A percentile compares a stretch with the other conserved stretches of the same genome.
These are phyloP conservation scores for Drosophila melanosoma DNA, from an alignment of 2,888 invertebrate species.

Conservation along the genomic window DNA sequence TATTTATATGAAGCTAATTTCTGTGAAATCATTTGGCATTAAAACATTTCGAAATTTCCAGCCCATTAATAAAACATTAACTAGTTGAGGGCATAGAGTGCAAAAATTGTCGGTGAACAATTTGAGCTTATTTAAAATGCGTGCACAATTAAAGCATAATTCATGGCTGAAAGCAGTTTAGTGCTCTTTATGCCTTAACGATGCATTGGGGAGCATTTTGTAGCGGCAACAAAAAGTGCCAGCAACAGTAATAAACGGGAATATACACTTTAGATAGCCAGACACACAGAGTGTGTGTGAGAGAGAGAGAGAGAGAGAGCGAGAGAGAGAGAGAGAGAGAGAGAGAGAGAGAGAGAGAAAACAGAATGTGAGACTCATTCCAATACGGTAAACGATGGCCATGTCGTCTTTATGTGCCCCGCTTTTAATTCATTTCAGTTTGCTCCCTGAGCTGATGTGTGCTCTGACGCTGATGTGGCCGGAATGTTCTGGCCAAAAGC, in stretches of 20 bases:
- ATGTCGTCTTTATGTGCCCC: slow-evolving; percentile 66
- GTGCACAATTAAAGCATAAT: slow-evolving; percentile 78
- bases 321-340: not conserved
- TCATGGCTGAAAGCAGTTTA: slow-evolving; percentile 77
- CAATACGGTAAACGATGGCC: slow-evolving; percentile 61
- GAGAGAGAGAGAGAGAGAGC: not conserved
- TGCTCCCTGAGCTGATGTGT: slow-evolving; percentile 30
- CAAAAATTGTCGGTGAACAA: slow-evolving; percentile 17
- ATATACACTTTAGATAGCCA: slow-evolving; percentile 18
- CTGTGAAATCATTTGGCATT: not conserved
- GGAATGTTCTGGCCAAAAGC: slow-evolving; percentile 16
- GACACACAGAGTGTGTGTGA: not conserved
- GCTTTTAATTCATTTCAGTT: slow-evolving; percentile 69
- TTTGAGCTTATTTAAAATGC: slow-evolving; percentile 44
- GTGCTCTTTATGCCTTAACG: slow-evolving; percentile 77
- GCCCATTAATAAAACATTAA: not conserved
- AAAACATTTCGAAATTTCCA: not conserved
- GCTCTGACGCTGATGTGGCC: slow-evolving; percentile 14
- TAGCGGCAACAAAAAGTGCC: slow-evolving; percentile 39
- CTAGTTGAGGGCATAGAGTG: slow-evolving; percentile 26
- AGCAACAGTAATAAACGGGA: slow-evolving; percentile 29
- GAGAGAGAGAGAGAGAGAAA: slow-evolving; percentile 3
- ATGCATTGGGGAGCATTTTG: slow-evolving; percentile 77
- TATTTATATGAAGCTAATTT: not conserved
- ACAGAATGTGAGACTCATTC: slow-evolving; percentile 38